Evolutionary conservation across 2,888 invertebrate genomes (phyloP).

Genomic region (Melanostoma mellinum): DNA sequence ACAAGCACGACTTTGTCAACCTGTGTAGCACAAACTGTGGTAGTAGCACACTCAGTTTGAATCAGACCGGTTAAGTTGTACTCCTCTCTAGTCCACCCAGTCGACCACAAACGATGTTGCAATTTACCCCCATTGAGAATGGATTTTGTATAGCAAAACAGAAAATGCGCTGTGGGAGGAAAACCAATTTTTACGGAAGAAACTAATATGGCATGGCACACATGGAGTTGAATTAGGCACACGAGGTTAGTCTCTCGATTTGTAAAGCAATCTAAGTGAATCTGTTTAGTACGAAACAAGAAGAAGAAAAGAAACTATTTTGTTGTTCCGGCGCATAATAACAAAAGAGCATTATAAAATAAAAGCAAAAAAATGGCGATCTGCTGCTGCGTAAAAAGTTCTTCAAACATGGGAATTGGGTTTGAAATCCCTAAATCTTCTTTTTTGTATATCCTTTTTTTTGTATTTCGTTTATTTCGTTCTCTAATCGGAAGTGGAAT

Average conservation of each 20-base stretch:
- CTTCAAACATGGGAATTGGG: slow-evolving; percentile 50
- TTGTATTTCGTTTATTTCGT: slow-evolving; percentile 31
- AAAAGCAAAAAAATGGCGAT: slow-evolving; percentile 2
- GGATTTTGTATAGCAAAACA: slow-evolving; percentile 14
- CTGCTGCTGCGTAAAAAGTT: slow-evolving; percentile 52
- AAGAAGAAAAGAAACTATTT: slow-evolving; percentile 23
- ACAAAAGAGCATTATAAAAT: slow-evolving; percentile 2
- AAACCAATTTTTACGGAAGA: slow-evolving; percentile 15
- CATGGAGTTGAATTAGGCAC: slow-evolving; percentile 37
- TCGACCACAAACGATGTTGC: slow-evolving; percentile 43
- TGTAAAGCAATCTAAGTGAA: slow-evolving; percentile 52
- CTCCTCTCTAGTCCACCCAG: slow-evolving; percentile 47
- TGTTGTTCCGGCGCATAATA: slow-evolving; percentile 41
- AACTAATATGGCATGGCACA: slow-evolving; percentile 18
- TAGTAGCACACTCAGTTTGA: slow-evolving; percentile 35
- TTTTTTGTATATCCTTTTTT: slow-evolving; percentile 26
- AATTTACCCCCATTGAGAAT: slow-evolving; percentile 33
- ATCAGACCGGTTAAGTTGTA: slow-evolving; percentile 58
- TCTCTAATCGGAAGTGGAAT: slow-evolving; percentile 32
- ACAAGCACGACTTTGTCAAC: slow-evolving; percentile 37
- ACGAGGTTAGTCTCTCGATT: background rate
- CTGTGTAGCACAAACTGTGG: slow-evolving; percentile 38
- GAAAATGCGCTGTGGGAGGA: slow-evolving; percentile 22
- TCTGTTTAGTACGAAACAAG: slow-evolving; percentile 36
- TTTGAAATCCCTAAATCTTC: slow-evolving; percentile 29